Evolutionary conservation across 2,888 invertebrate genomes (phyloP).

Genomic region (Hyposoter didymator): DNA sequence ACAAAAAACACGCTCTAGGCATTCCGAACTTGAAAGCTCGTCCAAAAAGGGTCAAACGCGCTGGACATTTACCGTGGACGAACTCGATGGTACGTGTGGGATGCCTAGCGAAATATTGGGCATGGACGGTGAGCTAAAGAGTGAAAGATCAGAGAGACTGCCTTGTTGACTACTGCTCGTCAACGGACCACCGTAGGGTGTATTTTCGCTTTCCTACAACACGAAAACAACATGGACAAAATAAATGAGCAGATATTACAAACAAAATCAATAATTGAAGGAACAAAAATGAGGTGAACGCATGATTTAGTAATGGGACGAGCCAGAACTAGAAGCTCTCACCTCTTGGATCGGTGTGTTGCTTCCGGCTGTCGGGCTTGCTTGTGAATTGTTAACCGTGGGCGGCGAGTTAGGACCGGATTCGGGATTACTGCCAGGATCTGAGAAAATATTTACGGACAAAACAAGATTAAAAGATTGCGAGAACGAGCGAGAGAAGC

Average conservation of each 20-base stretch:
- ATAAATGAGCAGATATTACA: background rate
- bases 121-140: constrained; percentile 98
- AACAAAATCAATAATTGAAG: background rate
- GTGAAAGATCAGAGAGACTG: constrained; percentile 90
- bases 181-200: constrained; percentile 85
- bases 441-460: constrained; percentile 76
- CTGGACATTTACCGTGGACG: constrained; percentile 79
- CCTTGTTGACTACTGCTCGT: constrained; percentile 87
- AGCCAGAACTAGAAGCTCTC: constrained; percentile 56
- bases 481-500: background rate
- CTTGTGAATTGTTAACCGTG: constrained; percentile 85
- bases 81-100: constrained; percentile 87
- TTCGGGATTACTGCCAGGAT: constrained; percentile 88
- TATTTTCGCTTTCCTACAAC: constrained; percentile 89
- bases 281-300: background rate
- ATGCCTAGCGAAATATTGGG: constrained; percentile 98
- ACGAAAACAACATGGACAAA: constrained; percentile 40
- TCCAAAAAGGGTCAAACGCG: background rate
- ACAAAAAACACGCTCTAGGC: background rate
- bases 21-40: background rate
- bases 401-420: constrained; percentile 92
- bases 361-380: constrained; percentile 88
- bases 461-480: constrained; percentile 31
- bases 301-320: background rate
- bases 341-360: constrained; percentile 91